A percentile compares a stretch with the other conserved stretches of the same genome.
Conservation (phyloP, 1,140 invertebrate species). For the Platyscapa corneri region DNA sequence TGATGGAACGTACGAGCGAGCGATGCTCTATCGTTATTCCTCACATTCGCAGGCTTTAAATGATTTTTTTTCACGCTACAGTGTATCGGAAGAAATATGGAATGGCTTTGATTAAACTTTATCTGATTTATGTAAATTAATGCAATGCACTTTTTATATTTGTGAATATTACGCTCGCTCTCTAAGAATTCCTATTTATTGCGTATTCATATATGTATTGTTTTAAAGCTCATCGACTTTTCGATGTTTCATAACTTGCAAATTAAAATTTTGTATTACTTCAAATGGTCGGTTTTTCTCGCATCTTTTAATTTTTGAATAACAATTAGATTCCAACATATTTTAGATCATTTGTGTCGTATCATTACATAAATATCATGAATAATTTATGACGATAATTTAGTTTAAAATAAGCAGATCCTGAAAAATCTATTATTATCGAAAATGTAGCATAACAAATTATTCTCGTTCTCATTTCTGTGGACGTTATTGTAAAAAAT, state of each 20-base stretch:
- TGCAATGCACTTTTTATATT: neutral
- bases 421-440: neutral
- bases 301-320: neutral
- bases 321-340: neutral
- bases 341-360: neutral
- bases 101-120: neutral
- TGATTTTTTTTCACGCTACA: constrained; percentile 21
- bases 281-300: neutral
- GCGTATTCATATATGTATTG: neutral
- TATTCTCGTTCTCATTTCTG: neutral
- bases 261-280: neutral
- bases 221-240: neutral
- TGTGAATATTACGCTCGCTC: neutral
- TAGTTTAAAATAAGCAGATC: neutral
- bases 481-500: neutral
- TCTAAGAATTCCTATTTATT: neutral
- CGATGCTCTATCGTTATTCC: too few species aligned
- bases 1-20: too few species aligned
- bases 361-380: too few species aligned
- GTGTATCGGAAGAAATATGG: neutral
- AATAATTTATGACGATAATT: too few species aligned
- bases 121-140: neutral
- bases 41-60: too few species aligned
- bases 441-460: neutral
- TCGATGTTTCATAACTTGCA: neutral